Conservation (phyloP, 2,113 vertebrate genomes). For the Cinclus cinclus region DNA sequence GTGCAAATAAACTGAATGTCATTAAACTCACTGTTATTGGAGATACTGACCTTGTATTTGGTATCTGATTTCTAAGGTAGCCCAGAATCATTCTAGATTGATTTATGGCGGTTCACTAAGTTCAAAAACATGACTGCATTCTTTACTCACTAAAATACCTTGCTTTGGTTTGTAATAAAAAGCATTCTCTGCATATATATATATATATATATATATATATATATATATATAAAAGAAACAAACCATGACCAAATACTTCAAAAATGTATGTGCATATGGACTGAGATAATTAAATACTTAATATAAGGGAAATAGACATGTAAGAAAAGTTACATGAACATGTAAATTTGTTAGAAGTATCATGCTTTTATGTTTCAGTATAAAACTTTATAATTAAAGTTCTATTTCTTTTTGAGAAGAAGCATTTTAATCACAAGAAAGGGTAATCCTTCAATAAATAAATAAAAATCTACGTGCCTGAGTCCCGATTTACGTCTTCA, state of each 20-base stretch:
- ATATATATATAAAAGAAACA: not conserved
- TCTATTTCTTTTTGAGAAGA: constrained; percentile 49
- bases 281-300: constrained; percentile 5
- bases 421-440: constrained; percentile 49
- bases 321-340: constrained; percentile 27
- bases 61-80: not conserved
- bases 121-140: not conserved
- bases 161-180: constrained; percentile 17
- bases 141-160: not conserved
- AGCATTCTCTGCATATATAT: constrained; percentile 18
- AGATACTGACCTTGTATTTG: constrained; percentile 16
- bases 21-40: not conserved
- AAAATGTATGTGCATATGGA: constrained; percentile 22
- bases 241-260: constrained; percentile 49
- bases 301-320: constrained; percentile 19
- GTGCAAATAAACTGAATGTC: not conserved
- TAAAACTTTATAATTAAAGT: constrained; percentile 49
- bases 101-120: not conserved
- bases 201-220: constrained; percentile 8
- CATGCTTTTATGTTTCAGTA: constrained; percentile 34
- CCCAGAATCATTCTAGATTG: not conserved
- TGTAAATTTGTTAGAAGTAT: constrained; percentile 45
- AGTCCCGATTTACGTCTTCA: constrained; percentile 22
- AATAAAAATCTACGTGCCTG: constrained; percentile 43
- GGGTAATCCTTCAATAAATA: constrained; percentile 50